Conservation (phyloP, 1,140 invertebrate genomes). For the Bombus polaris region DNA sequence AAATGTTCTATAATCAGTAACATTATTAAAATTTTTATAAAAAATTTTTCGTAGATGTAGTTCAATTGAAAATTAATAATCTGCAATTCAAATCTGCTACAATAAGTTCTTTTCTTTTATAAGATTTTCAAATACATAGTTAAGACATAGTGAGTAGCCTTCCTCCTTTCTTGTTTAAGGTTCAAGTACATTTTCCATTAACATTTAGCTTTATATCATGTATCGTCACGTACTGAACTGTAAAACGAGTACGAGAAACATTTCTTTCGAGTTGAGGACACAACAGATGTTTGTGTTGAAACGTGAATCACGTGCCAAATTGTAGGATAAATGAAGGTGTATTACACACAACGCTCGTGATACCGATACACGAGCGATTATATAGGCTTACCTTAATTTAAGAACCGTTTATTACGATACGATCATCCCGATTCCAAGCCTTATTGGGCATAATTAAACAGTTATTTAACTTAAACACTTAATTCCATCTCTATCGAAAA, state of each 20-base stretch:
- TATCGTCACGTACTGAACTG: slow-evolving; percentile 34
- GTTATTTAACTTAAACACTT: background rate
- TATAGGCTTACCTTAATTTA: slow-evolving; percentile 61
- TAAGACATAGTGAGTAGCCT: slow-evolving; percentile 9
- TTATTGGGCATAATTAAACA: slow-evolving; percentile 1
- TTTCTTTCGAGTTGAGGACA: slow-evolving; percentile 54
- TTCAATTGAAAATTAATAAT: background rate
- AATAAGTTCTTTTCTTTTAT: background rate
- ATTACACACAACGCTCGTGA: slow-evolving; percentile 30
- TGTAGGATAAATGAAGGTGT: slow-evolving; percentile 59
- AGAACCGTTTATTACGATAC: slow-evolving; percentile 58
- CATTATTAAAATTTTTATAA: too few relatives aligned
- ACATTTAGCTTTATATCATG: slow-evolving; percentile 44
- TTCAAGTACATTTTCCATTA: slow-evolving; percentile 40
- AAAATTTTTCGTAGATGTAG: background rate
- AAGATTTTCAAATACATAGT: slow-evolving; percentile 9
- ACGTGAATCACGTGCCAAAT: slow-evolving; percentile 75
- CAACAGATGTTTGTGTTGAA: slow-evolving; percentile 63
- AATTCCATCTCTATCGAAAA: background rate
- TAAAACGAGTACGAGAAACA: slow-evolving; percentile 38
- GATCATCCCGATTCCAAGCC: background rate
- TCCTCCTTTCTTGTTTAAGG: slow-evolving; percentile 25
- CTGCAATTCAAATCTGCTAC: background rate
- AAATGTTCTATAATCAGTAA: background rate
- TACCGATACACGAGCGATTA: slow-evolving; percentile 30